A percentile compares a stretch with the other conserved stretches of the same genome.
Conservation (phyloP, 2,888 invertebrate genomes). For the Pseudococcus viburni region DNA sequence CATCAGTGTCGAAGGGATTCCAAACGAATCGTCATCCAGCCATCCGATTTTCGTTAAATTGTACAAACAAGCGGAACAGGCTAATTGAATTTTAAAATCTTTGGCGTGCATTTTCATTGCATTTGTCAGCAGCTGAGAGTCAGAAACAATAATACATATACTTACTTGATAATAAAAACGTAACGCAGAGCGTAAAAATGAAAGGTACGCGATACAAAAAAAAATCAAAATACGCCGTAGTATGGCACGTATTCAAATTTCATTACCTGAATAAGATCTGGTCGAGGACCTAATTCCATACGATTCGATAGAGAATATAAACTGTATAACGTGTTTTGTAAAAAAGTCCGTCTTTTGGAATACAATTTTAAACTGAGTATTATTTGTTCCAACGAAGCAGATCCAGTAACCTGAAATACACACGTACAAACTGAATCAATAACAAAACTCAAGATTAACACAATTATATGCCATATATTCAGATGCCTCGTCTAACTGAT, state of each 20-base stretch:
- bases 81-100: constrained; percentile 80
- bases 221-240: too few relatives aligned
- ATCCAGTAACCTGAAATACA: constrained; percentile 73
- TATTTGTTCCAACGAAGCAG: constrained; percentile 75
- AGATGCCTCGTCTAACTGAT: too few relatives aligned
- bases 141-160: not conserved
- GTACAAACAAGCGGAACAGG: constrained; percentile 82
- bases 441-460: not conserved
- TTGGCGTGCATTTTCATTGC: constrained; percentile 74
- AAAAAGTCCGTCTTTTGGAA: constrained; percentile 75
- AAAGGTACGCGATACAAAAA: too few relatives aligned
- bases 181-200: too few relatives aligned
- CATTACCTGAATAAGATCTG: constrained; percentile 77
- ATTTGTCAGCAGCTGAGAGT: constrained; percentile 69
- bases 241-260: too few relatives aligned
- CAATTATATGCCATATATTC: too few relatives aligned
- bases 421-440: not conserved
- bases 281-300: constrained; percentile 73
- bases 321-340: constrained; percentile 80
- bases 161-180: not conserved
- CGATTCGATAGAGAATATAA: constrained; percentile 75
- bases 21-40: constrained; percentile 74
- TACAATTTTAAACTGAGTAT: constrained; percentile 76
- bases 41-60: constrained; percentile 77
- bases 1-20: constrained; percentile 76